Base-by-base conservation (phyloP, 2,888 invertebrate genomes). In the Cremastobaeus sp. region DNA sequence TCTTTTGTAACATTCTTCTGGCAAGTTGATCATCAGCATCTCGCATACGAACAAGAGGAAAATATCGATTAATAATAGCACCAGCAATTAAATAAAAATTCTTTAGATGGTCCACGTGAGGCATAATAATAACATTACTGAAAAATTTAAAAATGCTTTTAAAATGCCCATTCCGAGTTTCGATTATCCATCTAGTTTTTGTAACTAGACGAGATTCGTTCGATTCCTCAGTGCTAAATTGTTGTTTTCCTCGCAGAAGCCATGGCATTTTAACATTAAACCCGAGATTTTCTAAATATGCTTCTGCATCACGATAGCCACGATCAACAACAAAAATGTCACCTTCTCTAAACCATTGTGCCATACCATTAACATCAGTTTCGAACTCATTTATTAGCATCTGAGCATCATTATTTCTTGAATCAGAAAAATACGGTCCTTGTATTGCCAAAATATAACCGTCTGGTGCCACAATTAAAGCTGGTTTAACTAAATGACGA, bases 1-100 rank as follows among this genome's bases (percentile, higher is more conserved):
- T n/a, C n/a, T n/a, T n/a, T n/a, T n/a, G n/a, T n/a, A n/a, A n/a
- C n/a, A 60, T 52, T 32, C 69, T 28, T 55, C 37, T 9, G 1
- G 68, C 54, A 15, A 68, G 28, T n/a, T 50, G 48, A 25, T 32
- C 59, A 41, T 34, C 57, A 14, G 43, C 45, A 45, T 57, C 59
- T 43, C 21, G 25, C 62, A 66, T 71, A 2, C 5, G 21, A 14
- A 60, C 39, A 11, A 41, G 18, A 2, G 21, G 25, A 28, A 37
- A 45, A 64, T 69, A 76, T 39, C 39, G 45, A 30, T 76, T 73
- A 43, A 76, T 65, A 1, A 73, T 41, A 1, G 41, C 76, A 17
- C 65, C 64, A 45, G 55, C 69, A 30, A 69, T 76, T 1, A 32
- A 30, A 25, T 54, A 62, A 28, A 47, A 65, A 18, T 35, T 47